Percentiles rank a stretch among this genome's conserved stretches.
Evolutionary conservation across 2,797 vertebrate species (phyloP).

Genomic region (Sebastiscus tertius): DNA sequence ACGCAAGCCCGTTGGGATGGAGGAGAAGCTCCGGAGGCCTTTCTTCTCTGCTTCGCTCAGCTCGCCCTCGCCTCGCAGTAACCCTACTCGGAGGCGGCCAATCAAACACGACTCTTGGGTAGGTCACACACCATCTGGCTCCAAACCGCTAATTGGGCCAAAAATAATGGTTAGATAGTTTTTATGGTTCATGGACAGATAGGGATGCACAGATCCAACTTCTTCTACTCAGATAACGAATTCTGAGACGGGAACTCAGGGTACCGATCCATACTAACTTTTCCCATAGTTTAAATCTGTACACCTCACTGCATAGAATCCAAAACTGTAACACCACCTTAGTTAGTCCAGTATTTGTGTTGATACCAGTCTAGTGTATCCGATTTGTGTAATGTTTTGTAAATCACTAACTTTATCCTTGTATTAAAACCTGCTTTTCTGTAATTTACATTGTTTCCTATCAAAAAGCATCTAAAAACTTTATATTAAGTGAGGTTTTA

Average conservation of each 20-base stretch:
- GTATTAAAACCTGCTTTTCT: not conserved
- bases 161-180: not conserved
- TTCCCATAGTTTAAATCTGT: not conserved
- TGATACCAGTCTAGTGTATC: not conserved
- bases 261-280: not conserved
- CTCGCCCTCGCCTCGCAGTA: slow-evolving; percentile 79
- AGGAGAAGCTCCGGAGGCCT: slow-evolving; percentile 75
- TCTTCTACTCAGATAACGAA: not conserved
- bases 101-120: slow-evolving; percentile 87
- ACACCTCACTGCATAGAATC: not conserved
- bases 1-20: slow-evolving; percentile 60
- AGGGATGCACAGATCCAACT: not conserved
- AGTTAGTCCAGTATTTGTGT: not conserved
- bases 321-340: not conserved
- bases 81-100: slow-evolving; percentile 76
- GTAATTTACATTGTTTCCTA: not conserved
- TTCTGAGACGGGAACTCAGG: not conserved
- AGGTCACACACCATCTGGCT: slow-evolving; percentile 18
- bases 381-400: not conserved
- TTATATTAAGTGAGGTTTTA: not conserved
- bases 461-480: accelerated
- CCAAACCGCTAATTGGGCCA: not conserved
- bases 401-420: not conserved
- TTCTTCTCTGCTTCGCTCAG: slow-evolving; percentile 78
- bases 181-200: not conserved